phyloP scores from a whole-genome alignment of 2,797 vertebrate genomes.

The Brachyalestes nurse region DNA sequence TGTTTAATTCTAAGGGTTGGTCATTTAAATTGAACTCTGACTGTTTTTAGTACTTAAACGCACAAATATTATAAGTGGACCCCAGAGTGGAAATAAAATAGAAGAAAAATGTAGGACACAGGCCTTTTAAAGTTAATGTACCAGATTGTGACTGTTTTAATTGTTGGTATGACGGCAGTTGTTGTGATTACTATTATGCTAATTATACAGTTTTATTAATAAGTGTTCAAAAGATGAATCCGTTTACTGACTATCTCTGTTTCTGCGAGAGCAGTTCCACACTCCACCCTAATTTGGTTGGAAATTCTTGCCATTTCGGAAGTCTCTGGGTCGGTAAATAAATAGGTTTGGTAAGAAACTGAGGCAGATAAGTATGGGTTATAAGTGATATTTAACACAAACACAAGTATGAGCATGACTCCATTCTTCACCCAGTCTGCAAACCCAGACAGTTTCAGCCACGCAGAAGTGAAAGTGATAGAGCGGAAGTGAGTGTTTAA shows the following conservation, averaged over 20 bases:
- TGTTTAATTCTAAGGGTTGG: no score
- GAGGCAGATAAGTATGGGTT: neutral
- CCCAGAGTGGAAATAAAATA: no score
- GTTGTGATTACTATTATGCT: no score
- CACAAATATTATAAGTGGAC: no score
- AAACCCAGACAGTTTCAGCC: slow-evolving; percentile 22
- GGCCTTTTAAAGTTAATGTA: no score
- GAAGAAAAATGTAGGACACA: no score
- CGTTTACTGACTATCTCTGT: neutral
- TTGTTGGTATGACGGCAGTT: no score
- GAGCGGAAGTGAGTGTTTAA: slow-evolving; percentile 66
- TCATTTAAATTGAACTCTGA: no score
- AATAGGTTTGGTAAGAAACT: neutral
- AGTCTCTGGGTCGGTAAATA: neutral
- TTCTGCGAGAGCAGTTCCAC: neutral
- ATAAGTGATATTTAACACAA: neutral
- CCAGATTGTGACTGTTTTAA: no score
- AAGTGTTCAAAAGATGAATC: no score
- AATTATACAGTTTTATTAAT: no score
- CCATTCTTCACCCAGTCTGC: neutral
- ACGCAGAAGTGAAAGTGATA: slow-evolving; percentile 65
- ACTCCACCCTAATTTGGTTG: neutral
- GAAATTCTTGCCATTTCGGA: neutral
- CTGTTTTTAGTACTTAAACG: no score
- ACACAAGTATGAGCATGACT: neutral